Evolutionary conservation across 2,888 invertebrate genomes (phyloP).

Genomic region (Epistrophe eligans): DNA sequence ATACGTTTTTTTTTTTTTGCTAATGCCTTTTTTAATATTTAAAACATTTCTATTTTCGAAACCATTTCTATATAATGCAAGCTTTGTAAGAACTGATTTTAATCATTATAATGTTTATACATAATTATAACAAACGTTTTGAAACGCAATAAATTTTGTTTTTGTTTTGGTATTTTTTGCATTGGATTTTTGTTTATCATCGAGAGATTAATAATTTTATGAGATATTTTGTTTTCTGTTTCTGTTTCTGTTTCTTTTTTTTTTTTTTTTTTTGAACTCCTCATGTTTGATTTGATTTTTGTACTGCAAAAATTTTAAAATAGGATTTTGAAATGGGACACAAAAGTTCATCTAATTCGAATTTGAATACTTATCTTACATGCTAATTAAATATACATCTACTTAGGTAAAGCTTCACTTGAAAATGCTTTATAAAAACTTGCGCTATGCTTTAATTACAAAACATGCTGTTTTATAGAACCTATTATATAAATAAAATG

Average conservation of each 20-base stretch:
- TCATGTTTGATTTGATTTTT: constrained; percentile 34
- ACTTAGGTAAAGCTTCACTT: constrained; percentile 40
- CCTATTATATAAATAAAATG: constrained; percentile 22
- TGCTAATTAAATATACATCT: constrained; percentile 35
- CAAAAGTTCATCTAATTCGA: constrained; percentile 30
- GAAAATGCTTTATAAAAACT: constrained; percentile 55
- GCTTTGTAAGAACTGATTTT: constrained; percentile 65
- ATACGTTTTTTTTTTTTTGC: constrained; percentile 42
- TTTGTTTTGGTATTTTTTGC: constrained; percentile 66
- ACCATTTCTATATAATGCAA: constrained; percentile 61
- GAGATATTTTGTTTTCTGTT: not conserved
- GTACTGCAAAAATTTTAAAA: constrained; percentile 16
- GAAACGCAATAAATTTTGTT: constrained; percentile 50
- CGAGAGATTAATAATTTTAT: constrained; percentile 29
- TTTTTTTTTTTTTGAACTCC: not conserved
- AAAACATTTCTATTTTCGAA: constrained; percentile 43
- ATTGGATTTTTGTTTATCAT: constrained; percentile 57
- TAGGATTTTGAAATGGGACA: constrained; percentile 37
- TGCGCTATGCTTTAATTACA: constrained; percentile 58
- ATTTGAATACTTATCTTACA: constrained; percentile 17
- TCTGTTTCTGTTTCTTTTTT: not conserved
- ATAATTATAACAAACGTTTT: constrained; percentile 35
- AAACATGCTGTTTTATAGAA: constrained; percentile 25
- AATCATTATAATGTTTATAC: constrained; percentile 58
- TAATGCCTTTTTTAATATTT: constrained; percentile 55